Conservation (phyloP, 2,113 vertebrate species). For the Synchiropus splendidus region DNA sequence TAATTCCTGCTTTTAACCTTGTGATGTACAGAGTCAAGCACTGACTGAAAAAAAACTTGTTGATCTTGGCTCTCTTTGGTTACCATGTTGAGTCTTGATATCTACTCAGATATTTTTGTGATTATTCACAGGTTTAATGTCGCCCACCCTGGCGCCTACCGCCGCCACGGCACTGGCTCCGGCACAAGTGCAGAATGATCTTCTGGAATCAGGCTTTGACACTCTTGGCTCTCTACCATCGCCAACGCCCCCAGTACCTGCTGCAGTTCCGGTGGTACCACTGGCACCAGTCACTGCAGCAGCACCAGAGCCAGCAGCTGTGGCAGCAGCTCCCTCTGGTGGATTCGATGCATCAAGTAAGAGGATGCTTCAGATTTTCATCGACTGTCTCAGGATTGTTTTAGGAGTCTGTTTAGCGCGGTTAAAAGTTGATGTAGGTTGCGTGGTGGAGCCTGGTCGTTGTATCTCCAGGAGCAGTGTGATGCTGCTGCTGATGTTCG, state of each 20-base stretch:
- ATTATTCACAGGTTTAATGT: constrained; percentile 67
- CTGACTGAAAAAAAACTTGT: too few species aligned
- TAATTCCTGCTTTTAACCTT: too few species aligned
- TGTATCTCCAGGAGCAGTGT: too few species aligned
- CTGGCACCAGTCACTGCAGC: constrained; percentile 30
- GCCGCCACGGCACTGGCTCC: constrained; percentile 52
- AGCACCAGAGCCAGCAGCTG: constrained; percentile 62
- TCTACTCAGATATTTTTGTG: too few species aligned
- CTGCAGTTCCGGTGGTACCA: constrained; percentile 26
- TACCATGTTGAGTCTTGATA: too few species aligned
- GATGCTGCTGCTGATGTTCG: constrained; percentile 3
- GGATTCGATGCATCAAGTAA: constrained; percentile 90
- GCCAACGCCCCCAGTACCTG: constrained; percentile 30
- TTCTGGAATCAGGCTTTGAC: constrained; percentile 65
- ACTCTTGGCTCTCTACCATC: constrained; percentile 38
- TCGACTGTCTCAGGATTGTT: too few species aligned
- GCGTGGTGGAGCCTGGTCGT: too few species aligned
- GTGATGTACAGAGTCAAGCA: too few species aligned
- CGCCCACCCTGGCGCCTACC: constrained; percentile 49
- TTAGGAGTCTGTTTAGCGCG: too few species aligned
- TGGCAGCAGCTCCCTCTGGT: constrained; percentile 62
- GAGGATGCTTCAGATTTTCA: constrained; percentile 1
- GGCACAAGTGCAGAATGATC: constrained; percentile 68
- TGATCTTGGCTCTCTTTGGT: too few species aligned
- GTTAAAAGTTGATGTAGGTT: too few species aligned